A percentile compares a stretch with the other conserved stretches of the same genome.
Evolutionary conservation across 2,113 vertebrate species (phyloP).

Genomic region (Meleagris gallopavo): DNA sequence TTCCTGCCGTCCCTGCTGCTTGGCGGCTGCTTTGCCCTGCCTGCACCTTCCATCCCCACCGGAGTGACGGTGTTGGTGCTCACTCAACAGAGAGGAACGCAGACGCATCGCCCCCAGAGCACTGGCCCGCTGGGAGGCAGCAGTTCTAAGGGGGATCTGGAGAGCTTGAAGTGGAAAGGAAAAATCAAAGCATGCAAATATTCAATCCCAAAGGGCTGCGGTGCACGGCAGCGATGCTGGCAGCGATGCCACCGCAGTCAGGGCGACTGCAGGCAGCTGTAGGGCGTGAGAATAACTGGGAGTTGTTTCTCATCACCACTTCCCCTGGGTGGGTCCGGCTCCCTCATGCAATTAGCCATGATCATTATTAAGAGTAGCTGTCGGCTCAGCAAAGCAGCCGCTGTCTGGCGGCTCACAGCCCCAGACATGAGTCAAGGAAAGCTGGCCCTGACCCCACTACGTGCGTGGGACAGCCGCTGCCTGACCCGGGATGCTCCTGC

Average conservation of each 20-base stretch:
- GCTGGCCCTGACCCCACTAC: background rate
- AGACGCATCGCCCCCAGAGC: accelerated
- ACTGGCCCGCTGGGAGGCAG: background rate
- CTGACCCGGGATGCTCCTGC: background rate
- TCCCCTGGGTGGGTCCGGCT: background rate
- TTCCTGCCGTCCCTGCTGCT: background rate
- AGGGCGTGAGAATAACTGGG: background rate
- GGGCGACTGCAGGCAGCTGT: background rate
- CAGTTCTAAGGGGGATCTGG: background rate
- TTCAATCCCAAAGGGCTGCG: background rate
- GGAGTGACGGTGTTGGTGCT: background rate
- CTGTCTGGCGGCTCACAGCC: background rate
- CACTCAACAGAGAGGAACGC: accelerated
- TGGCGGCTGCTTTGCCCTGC: background rate
- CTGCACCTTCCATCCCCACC: background rate
- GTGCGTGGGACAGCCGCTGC: background rate
- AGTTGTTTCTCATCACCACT: background rate
- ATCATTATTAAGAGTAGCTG: accelerated
- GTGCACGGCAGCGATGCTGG: accelerated
- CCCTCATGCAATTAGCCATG: background rate
- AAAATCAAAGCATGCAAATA: background rate
- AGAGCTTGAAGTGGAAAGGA: background rate
- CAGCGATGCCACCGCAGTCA: background rate
- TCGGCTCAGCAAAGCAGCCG: accelerated
- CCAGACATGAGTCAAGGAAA: conserved; percentile 35